Conservation (phyloP, 2,888 invertebrate species). For the Lithophane leautieri region DNA sequence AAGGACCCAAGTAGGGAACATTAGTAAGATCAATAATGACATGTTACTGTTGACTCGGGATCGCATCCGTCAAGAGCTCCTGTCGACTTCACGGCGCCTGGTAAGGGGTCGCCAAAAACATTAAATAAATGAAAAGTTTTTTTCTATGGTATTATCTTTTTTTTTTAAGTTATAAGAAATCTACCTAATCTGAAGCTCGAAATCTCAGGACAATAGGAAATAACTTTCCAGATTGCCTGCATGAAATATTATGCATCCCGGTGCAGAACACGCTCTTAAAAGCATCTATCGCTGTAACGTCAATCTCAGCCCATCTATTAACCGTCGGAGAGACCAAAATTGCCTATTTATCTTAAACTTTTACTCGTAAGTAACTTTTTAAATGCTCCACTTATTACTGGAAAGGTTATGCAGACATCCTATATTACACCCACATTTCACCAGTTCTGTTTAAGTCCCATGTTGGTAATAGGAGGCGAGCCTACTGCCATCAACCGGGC, state of each 20-base stretch:
- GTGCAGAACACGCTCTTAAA: too few relatives aligned
- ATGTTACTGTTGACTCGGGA: slow-evolving; percentile 19
- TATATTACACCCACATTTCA: not conserved
- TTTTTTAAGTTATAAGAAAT: too few relatives aligned
- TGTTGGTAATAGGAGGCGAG: not conserved
- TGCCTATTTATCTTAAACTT: not conserved
- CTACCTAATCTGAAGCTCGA: too few relatives aligned
- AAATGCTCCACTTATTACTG: not conserved
- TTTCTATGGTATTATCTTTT: fast-evolving
- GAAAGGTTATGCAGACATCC: too few relatives aligned
- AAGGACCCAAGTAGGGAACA: slow-evolving; percentile 14
- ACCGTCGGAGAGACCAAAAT: not conserved
- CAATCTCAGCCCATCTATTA: not conserved
- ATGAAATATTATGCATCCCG: too few relatives aligned
- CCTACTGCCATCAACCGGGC: not conserved
- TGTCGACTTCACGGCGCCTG: slow-evolving; percentile 38
- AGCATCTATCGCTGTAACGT: not conserved
- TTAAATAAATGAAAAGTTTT: not conserved
- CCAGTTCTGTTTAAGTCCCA: not conserved
- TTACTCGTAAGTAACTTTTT: too few relatives aligned
- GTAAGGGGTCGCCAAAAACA: slow-evolving; percentile 4
- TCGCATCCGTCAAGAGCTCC: slow-evolving; percentile 4
- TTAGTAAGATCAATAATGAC: slow-evolving; percentile 36
- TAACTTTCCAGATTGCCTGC: too few relatives aligned
- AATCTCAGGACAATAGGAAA: too few relatives aligned